Conservation (phyloP, 2,113 vertebrate genomes). For the Petrocephalus microphthalmus region DNA sequence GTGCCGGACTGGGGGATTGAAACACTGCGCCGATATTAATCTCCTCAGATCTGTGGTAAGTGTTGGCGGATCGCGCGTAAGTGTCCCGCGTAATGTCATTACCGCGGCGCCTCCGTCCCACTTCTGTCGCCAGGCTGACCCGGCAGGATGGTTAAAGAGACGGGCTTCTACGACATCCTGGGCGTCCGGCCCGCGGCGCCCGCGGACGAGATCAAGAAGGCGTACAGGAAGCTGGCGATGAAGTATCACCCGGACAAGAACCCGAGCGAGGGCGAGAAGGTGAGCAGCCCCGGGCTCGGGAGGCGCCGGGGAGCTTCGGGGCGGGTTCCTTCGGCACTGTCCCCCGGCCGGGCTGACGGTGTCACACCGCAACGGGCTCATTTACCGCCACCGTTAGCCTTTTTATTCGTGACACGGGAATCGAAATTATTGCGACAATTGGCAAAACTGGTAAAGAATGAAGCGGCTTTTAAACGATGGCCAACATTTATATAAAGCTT, state of each 20-base stretch:
- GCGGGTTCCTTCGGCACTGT: not conserved
- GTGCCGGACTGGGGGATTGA: not conserved
- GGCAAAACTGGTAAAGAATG: not conserved
- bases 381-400: not conserved
- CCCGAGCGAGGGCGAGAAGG: slow-evolving; percentile 81
- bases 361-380: not conserved
- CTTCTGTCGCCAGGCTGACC: not conserved
- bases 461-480: not conserved
- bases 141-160: slow-evolving; percentile 81
- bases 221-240: slow-evolving; percentile 82
- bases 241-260: slow-evolving; percentile 94
- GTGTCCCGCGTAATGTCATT: not conserved
- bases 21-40: not conserved
- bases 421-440: not conserved
- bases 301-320: not conserved
- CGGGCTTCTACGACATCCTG: slow-evolving; percentile 81
- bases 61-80: not conserved
- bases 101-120: not conserved
- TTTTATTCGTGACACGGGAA: not conserved
- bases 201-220: slow-evolving; percentile 82
- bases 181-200: slow-evolving; percentile 72
- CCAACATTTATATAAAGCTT: not conserved
- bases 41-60: not conserved
- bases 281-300: slow-evolving; percentile 21
- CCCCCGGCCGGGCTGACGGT: not conserved